Percentiles rank a stretch among this genome's conserved stretches.
These are phyloP conservation scores for Agrilus mali DNA, from an alignment of 2,888 invertebrate genomes.

Conservation along the genomic window DNA sequence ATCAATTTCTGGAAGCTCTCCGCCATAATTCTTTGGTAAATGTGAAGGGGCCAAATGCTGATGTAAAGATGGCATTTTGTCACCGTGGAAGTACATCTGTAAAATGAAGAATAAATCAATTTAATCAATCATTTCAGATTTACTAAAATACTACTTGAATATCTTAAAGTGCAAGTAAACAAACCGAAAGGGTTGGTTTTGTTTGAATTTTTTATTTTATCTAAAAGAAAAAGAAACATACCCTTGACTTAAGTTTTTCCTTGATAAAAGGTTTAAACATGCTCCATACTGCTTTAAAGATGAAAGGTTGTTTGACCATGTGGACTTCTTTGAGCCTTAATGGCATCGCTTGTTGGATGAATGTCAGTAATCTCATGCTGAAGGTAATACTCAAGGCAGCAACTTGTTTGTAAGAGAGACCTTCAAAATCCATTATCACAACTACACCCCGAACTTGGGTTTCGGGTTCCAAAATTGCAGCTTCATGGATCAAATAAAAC, in stretches of 20 bases:
- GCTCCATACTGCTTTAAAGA: slow-evolving; percentile 75
- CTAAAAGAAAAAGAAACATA: slow-evolving; percentile 33
- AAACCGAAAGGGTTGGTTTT: no score
- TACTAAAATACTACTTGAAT: no score
- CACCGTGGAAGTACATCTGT: slow-evolving; percentile 74
- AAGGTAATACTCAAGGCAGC: slow-evolving; percentile 59
- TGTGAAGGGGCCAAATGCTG: slow-evolving; percentile 53
- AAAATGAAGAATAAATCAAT: slow-evolving; percentile 17
- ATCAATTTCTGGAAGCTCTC: slow-evolving; percentile 58
- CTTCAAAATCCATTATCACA: slow-evolving; percentile 73
- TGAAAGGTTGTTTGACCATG: slow-evolving; percentile 72
- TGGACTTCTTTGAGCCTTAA: slow-evolving; percentile 73
- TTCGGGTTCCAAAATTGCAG: slow-evolving; percentile 64
- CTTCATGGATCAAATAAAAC: slow-evolving; percentile 68
- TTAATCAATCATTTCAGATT: no score
- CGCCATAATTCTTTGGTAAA: slow-evolving; percentile 67
- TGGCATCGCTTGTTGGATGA: slow-evolving; percentile 83
- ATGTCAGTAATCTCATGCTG: slow-evolving; percentile 61
- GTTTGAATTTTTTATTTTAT: no score
- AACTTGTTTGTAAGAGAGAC: slow-evolving; percentile 64
- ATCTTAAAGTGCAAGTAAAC: no score
- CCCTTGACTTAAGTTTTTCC: slow-evolving; percentile 64
- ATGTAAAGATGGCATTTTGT: slow-evolving; percentile 66
- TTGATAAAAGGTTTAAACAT: slow-evolving; percentile 74
- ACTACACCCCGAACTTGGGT: slow-evolving; percentile 71